phyloP scores from a whole-genome alignment of 2,113 vertebrate genomes.

The Megaceryle maxima region DNA sequence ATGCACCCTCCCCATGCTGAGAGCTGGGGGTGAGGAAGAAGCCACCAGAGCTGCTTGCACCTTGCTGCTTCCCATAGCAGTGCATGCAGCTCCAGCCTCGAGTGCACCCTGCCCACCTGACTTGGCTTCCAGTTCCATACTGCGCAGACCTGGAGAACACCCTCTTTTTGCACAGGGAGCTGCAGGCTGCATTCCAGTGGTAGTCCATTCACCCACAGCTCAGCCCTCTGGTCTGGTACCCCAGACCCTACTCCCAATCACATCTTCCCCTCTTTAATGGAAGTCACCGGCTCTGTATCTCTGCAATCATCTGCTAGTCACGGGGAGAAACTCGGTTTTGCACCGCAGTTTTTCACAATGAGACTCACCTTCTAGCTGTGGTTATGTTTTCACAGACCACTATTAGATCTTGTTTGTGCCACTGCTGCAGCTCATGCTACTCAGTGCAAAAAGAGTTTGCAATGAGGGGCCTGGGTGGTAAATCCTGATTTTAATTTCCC shows the following conservation, averaged over 20 bases:
- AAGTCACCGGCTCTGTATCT: neutral
- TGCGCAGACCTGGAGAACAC: neutral
- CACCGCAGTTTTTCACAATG: constrained; percentile 26
- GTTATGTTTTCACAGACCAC: constrained; percentile 51
- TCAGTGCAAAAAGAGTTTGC: neutral
- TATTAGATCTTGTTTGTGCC: constrained; percentile 22
- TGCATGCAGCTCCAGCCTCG: neutral
- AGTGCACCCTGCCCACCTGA: neutral
- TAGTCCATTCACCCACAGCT: neutral
- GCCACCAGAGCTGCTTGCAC: neutral
- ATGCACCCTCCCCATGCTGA: neutral
- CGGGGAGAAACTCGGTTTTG: neutral
- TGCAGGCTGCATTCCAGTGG: neutral
- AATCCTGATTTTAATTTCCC: neutral
- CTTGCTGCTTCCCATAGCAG: neutral
- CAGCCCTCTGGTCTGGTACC: neutral
- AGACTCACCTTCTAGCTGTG: constrained; percentile 38
- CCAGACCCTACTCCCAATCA: neutral
- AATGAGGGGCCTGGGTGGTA: neutral
- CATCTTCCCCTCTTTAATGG: neutral
- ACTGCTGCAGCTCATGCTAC: neutral
- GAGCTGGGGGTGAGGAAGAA: neutral
- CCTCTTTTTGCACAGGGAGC: neutral
- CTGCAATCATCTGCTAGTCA: neutral
- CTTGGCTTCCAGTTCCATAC: neutral